phyloP scores from a whole-genome alignment of 1,140 invertebrate genomes.

The Alviniconcha marisindica region DNA sequence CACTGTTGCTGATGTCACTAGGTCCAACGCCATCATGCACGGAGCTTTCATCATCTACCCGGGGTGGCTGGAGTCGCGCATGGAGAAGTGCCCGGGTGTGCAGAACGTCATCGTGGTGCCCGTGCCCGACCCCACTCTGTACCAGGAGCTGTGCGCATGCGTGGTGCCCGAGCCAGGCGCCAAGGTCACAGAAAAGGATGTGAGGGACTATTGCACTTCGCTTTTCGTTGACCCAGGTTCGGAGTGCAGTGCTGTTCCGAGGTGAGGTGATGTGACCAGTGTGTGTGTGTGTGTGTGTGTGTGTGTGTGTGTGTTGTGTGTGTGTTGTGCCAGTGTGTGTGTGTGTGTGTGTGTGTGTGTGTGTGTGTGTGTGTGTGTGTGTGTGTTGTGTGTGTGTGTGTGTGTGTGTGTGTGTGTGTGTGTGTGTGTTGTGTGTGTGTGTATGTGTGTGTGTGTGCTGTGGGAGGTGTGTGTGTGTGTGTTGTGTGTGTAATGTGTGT shows the following conservation, averaged over 20 bases:
- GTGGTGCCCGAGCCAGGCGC: not conserved
- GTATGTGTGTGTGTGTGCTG: too few species aligned
- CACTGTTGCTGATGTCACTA: too few species aligned
- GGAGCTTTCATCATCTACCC: constrained; percentile 28
- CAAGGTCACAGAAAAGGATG: not conserved
- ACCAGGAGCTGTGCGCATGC: constrained; percentile 12
- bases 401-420: not conserved
- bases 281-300: constrained; percentile 4
- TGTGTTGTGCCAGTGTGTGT: not conserved
- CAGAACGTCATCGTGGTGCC: constrained; percentile 11
- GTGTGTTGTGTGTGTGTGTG: not conserved
- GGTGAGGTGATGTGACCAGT: not conserved
- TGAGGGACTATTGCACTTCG: not conserved
- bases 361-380: not conserved
- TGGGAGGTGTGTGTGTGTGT: too few species aligned
- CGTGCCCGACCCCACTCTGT: constrained; percentile 4
- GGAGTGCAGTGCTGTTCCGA: not conserved
- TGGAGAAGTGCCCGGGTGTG: constrained; percentile 27
- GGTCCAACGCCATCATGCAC: constrained; percentile 17
- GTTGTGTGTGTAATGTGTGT: too few species aligned
- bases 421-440: not conserved
- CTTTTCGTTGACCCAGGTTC: not conserved
- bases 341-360: not conserved
- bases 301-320: not conserved
- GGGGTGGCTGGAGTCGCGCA: constrained; percentile 22